These are phyloP conservation scores for Drosophila quasianomalipes DNA, from an alignment of 2,888 invertebrate genomes.

Conservation along the genomic window DNA sequence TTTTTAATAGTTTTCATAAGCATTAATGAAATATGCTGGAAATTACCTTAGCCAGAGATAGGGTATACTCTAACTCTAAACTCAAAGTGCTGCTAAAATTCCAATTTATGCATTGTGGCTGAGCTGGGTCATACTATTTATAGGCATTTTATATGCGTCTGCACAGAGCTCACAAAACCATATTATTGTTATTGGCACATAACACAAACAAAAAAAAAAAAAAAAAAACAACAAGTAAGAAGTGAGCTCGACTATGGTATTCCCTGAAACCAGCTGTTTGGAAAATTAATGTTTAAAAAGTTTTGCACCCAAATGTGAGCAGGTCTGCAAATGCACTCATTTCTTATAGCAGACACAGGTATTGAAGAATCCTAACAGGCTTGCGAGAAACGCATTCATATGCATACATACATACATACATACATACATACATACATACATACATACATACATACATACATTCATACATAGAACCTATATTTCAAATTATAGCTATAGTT, in stretches of 20 bases:
- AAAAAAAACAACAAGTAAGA: not conserved
- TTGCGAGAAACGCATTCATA: not conserved
- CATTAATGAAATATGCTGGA: not conserved
- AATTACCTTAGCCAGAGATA: too few relatives aligned
- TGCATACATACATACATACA: too few relatives aligned
- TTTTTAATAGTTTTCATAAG: not conserved
- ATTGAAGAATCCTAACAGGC: not conserved
- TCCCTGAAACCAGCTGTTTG: not conserved
- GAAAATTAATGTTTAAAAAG: not conserved
- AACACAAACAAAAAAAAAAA: not conserved
- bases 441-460: too few relatives aligned
- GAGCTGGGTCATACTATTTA: constrained; percentile 24
- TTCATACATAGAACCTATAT: not conserved
- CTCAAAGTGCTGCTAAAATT: not conserved
- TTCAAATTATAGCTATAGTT: not conserved
- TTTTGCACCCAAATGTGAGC: not conserved
- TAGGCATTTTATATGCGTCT: constrained; percentile 46
- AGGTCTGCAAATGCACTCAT: not conserved
- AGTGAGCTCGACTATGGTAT: not conserved
- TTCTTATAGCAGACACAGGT: too few relatives aligned
- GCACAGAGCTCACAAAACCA: constrained; percentile 17
- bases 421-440: too few relatives aligned
- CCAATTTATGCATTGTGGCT: not conserved
- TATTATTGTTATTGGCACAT: constrained; percentile 24
- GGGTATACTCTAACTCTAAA: not conserved